A percentile compares a stretch with the other conserved stretches of the same genome.
phyloP scores from a whole-genome alignment of 2,113 vertebrate species.

The Tautogolabrus adspersus region DNA sequence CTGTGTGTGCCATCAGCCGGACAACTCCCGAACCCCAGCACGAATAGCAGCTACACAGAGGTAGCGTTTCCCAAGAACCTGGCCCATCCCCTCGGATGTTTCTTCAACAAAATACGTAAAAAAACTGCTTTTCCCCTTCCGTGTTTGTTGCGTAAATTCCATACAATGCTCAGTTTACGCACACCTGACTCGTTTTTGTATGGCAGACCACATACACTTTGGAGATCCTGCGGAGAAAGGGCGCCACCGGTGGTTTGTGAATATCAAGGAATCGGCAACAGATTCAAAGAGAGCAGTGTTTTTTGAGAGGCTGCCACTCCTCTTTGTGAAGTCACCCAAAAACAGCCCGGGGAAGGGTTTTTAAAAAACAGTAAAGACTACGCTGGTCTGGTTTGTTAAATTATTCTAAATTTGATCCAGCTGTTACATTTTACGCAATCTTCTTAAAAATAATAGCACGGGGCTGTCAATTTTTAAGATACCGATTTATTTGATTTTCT shows the following conservation, averaged over 20 bases:
- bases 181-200: conserved; percentile 40
- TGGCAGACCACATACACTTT: conserved; percentile 23
- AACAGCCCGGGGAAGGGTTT: not conserved
- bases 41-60: conserved; percentile 32
- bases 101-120: conserved; percentile 56
- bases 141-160: conserved; percentile 50
- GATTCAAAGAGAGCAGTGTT: conserved; percentile 49
- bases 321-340: conserved; percentile 2
- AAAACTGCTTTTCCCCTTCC: conserved; percentile 52
- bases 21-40: conserved; percentile 63
- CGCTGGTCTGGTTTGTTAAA: not conserved
- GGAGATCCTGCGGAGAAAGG: conserved; percentile 56
- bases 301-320: conserved; percentile 25
- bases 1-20: conserved; percentile 49
- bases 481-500: not conserved
- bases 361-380: too few relatives aligned
- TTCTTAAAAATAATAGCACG: not conserved
- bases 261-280: conserved; percentile 43
- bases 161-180: conserved; percentile 53
- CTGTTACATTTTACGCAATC: fast-evolving
- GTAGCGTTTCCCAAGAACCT: conserved; percentile 59
- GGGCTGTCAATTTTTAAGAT: fast-evolving
- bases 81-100: conserved; percentile 68
- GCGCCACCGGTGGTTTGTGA: conserved; percentile 74
- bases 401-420: fast-evolving